Percentiles rank a stretch among this genome's conserved stretches.
Evolutionary conservation across 2,888 invertebrate species (phyloP).

Genomic region (Dynastes hyllus): DNA sequence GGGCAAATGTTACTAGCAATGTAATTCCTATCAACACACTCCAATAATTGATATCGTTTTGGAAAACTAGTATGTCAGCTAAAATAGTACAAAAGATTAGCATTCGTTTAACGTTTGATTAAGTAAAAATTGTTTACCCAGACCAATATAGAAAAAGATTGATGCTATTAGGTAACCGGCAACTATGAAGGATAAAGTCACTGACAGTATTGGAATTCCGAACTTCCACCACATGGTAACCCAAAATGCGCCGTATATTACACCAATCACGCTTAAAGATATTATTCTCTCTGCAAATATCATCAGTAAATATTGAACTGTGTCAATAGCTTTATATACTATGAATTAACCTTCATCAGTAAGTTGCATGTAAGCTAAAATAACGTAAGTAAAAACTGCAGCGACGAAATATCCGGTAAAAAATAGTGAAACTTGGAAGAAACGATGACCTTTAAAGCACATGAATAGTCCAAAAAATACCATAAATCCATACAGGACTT

Average conservation of each 20-base stretch:
- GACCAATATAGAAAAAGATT: slow-evolving; percentile 74
- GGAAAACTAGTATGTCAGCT: slow-evolving; percentile 72
- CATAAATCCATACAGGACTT: slow-evolving; percentile 72
- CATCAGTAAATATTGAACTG: slow-evolving; percentile 13
- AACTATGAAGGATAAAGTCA: slow-evolving; percentile 75
- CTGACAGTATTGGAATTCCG: slow-evolving; percentile 77
- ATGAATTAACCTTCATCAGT: slow-evolving; percentile 53
- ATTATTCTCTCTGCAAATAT: slow-evolving; percentile 70
- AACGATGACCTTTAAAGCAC: slow-evolving; percentile 78
- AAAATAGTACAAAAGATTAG: slow-evolving; percentile 61
- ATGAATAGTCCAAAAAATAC: slow-evolving; percentile 78
- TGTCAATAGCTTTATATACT: slow-evolving; percentile 11
- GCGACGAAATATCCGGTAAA: slow-evolving; percentile 76
- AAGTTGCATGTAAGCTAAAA: slow-evolving; percentile 50
- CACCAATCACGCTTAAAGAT: slow-evolving; percentile 65
- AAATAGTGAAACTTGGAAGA: slow-evolving; percentile 75
- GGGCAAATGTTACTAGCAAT: slow-evolving; percentile 70
- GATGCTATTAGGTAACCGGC: slow-evolving; percentile 78
- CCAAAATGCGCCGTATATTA: slow-evolving; percentile 76
- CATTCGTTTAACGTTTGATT: too few species aligned
- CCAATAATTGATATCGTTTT: slow-evolving; percentile 78
- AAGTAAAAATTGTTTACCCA: slow-evolving; percentile 71
- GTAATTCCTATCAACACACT: slow-evolving; percentile 74
- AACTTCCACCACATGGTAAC: slow-evolving; percentile 77
- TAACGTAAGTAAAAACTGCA: slow-evolving; percentile 43